Evolutionary conservation across 2,113 vertebrate species (phyloP), one percentile per base, ranked within the genome.

Genomic region (Peromyscus polionotus): DNA sequence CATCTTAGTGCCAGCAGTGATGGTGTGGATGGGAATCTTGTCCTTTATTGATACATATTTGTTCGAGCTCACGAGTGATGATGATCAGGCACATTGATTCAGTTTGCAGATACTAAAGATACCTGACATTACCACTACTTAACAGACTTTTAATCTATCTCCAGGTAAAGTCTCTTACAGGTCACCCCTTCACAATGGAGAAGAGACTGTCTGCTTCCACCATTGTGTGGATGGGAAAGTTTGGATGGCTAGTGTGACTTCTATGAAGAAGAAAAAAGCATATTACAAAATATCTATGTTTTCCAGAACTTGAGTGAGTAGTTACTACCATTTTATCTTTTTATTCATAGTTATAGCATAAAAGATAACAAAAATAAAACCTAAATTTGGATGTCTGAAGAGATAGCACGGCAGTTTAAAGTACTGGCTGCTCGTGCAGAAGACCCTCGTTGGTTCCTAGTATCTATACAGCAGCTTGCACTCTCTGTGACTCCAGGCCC

Each of bases 311-410:
- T 20, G 22, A 61, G 13, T 57, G 61, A 89, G 24, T 39, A 12
- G 13, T 76, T 39, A 6, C 59, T 54, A 16, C 1, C 88, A 81
- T 42, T 72, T 45, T 85, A 67, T 14, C 65, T 77, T 92, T 68
- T 67, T 72, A 68, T 33, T 4, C 36, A 94, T 72, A 79, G 31
- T 39, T 84, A 65, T 63, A n/a, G 36, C n/a, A n/a, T 72, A n/a
- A 39, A 90, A 97, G 33, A 92, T 11, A 31, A 92, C 2, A 79
- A 31, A 81, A 72, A 79, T 79, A 7, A 91, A 57, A 79, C 54
- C 36, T 39, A 54, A 87, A 4, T 13, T 26, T 26, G 7, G 3
- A 33, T 33, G 28, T 33, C 12, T 83, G 36, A 59, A 83, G 10
- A 36, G 6, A 61, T 39, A 3, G 26, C 39, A 45, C 45, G 10